Evolutionary conservation across 2,888 invertebrate genomes (phyloP).

Genomic region (Opisthograptis luteolata): DNA sequence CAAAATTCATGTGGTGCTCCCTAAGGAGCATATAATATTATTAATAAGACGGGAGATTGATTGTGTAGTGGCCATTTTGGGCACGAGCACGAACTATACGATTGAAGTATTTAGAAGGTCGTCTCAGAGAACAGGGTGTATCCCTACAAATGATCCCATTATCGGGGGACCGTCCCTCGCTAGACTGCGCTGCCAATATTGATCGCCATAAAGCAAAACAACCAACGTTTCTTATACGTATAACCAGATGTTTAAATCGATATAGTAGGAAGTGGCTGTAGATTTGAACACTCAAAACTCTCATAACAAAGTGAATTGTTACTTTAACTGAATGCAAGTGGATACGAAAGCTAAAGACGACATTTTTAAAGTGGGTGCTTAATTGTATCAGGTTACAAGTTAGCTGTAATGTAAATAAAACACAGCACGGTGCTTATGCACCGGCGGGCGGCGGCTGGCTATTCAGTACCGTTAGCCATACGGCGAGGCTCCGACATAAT

Average conservation of each 20-base stretch:
- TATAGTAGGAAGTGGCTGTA: conserved; percentile 4
- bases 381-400: conserved; percentile 54
- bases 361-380: conserved; percentile 31
- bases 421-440: conserved; percentile 56
- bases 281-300: conserved; percentile 11
- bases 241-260: not conserved
- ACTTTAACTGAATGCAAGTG: conserved; percentile 17
- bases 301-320: conserved; percentile 9
- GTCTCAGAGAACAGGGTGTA: conserved; percentile 53
- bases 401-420: conserved; percentile 65
- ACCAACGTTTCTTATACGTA: conserved; percentile 24
- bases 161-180: conserved; percentile 63
- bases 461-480: conserved; percentile 67
- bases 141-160: conserved; percentile 67
- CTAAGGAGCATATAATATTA: too few species aligned
- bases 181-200: conserved; percentile 57
- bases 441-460: conserved; percentile 54
- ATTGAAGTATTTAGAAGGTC: conserved; percentile 43
- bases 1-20: too few species aligned
- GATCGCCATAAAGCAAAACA: conserved; percentile 50
- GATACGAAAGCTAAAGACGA: conserved; percentile 30
- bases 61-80: conserved; percentile 6
- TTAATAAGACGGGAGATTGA: not conserved
- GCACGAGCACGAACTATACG: too few species aligned
- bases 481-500: conserved; percentile 60